Evolutionary conservation across 35 echinoderm and acorn worm species (phyloP), one percentile per base, ranked within the genome.

Genomic region (Amphiura filiformis): DNA sequence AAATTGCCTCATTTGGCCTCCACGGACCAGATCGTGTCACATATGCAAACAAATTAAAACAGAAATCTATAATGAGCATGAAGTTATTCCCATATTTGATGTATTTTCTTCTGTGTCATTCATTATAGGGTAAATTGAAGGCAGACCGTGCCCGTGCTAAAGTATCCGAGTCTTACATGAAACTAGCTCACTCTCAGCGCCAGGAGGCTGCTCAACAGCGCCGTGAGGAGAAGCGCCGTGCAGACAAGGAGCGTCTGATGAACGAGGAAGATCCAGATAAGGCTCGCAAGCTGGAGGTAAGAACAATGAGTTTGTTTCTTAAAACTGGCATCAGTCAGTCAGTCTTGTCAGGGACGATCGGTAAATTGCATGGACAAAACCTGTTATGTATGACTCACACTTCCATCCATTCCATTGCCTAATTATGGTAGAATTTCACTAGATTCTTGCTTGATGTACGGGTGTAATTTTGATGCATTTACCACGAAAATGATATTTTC

Each of bases 251-350:
- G 76, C 89, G 93, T 57, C 87, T 99, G 65, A 83, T 99, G 79
- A 99, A 99, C 33, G 96, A 99, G 77, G 96, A 99, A 1, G 96
- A 99, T 77, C 96, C 96, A 13, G 96, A 99, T 18, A 99, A 99
- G 77, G 89, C 90, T 26, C 86, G 96, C 31, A 94, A 94, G 36
- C 84, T 94, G 37, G 96, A 99, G 90, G 96, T 99, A 31, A 88
- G 86, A 75, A 33, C 9, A 9, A 9, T 7, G 76, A 31, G 13
- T 35, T 35, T 52, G 44, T 11, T n/a, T n/a, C n/a, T 52, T 52
- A 52, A 52, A 20, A 20, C 44, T 52, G 44, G 20, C 20, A 20
- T 52, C 44, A 52, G 20, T 20, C 44, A 7, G 44, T 52, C 20
- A 52, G 7, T 52, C n/a, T n/a, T n/a, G n/a, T n/a, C n/a, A n/a